phyloP scores from a whole-genome alignment of 2,888 invertebrate species.

The Teleogryllus oceanicus region DNA sequence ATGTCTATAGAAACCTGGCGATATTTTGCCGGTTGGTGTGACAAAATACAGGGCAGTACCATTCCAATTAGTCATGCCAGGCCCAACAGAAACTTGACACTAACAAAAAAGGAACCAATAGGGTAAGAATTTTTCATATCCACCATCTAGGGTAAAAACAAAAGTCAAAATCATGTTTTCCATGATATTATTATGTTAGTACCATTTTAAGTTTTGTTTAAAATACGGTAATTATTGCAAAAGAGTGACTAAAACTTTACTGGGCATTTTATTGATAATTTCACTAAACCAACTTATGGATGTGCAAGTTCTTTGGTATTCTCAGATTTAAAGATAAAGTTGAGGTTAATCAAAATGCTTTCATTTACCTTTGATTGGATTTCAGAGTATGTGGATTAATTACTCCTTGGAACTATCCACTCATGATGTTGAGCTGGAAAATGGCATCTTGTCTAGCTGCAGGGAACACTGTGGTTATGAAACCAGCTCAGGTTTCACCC shows the following conservation, averaged over 20 bases:
- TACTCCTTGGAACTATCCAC: conserved; percentile 96
- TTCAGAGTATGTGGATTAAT: conserved; percentile 82
- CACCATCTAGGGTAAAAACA: not conserved
- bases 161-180: not conserved
- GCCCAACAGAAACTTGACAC: conserved; percentile 83
- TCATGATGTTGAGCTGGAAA: conserved; percentile 99
- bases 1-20: conserved; percentile 98
- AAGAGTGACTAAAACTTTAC: too few relatives aligned
- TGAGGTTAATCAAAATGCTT: too few relatives aligned
- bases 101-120: conserved; percentile 86
- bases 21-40: conserved; percentile 96
- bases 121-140: conserved; percentile 55
- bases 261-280: too few relatives aligned
- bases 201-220: too few relatives aligned
- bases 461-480: conserved; percentile 93
- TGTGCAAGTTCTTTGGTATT: not conserved
- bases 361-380: not conserved
- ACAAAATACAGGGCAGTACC: conserved; percentile 89
- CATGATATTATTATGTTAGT: too few relatives aligned
- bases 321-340: too few relatives aligned
- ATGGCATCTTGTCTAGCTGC: conserved; percentile 97
- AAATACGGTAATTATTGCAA: too few relatives aligned
- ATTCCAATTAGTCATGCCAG: conserved; percentile 90
- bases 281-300: too few relatives aligned
- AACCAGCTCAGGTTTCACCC: conserved; percentile 87